Evolutionary conservation across 2,888 invertebrate genomes (phyloP).

Genomic region (Plusia festucae): DNA sequence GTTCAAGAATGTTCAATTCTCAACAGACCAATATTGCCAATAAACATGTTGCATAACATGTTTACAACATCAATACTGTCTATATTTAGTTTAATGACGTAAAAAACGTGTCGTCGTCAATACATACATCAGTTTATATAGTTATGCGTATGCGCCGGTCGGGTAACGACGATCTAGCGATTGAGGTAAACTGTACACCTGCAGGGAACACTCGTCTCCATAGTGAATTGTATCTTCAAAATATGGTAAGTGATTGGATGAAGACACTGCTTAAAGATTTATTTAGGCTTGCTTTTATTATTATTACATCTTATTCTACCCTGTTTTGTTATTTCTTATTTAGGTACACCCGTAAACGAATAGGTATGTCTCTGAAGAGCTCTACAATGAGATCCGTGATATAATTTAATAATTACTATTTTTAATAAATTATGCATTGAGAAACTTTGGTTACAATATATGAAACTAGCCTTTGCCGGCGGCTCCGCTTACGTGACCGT

Average conservation of each 20-base stretch:
- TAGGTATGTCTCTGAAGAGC: too few species aligned
- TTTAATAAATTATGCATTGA: too few species aligned
- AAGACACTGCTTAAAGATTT: too few species aligned
- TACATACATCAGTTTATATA: not conserved
- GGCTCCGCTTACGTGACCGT: too few species aligned
- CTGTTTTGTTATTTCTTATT: too few species aligned
- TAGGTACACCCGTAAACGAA: too few species aligned
- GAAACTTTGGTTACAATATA: too few species aligned
- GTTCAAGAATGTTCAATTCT: not conserved
- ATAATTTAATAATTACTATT: too few species aligned
- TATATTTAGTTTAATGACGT: slow-evolving; percentile 1
- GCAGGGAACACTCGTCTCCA: not conserved
- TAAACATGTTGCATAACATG: not conserved
- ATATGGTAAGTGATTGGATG: not conserved
- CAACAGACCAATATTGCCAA: not conserved
- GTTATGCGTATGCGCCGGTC: slow-evolving; percentile 27
- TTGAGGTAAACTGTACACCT: slow-evolving; percentile 36
- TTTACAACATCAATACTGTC: not conserved
- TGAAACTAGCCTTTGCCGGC: too few species aligned
- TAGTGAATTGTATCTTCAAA: not conserved
- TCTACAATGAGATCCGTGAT: too few species aligned
- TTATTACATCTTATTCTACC: too few species aligned
- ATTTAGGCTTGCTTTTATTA: too few species aligned
- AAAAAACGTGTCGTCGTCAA: slow-evolving; percentile 11
- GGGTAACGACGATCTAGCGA: slow-evolving; percentile 23